phyloP scores from a whole-genome alignment of 1,140 invertebrate genomes.

The Sminthurides bifidus region DNA sequence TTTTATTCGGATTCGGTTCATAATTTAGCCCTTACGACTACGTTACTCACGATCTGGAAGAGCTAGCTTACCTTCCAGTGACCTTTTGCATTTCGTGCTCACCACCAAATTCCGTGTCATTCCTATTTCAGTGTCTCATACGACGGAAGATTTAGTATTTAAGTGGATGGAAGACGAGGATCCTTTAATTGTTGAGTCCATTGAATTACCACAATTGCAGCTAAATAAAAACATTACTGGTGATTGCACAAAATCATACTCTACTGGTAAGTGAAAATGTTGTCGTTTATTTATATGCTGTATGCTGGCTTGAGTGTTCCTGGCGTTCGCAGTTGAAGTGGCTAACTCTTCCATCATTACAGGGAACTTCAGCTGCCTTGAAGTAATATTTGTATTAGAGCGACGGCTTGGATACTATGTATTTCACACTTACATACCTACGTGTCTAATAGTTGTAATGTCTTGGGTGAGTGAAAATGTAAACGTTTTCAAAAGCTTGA shows the following conservation, averaged over 20 bases:
- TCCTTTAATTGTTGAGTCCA: conserved; percentile 76
- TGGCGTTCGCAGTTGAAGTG: too few relatives aligned
- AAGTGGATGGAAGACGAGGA: conserved; percentile 80
- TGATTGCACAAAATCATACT: conserved; percentile 77
- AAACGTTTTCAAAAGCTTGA: background rate
- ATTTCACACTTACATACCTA: conserved; percentile 79
- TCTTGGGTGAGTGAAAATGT: conserved; percentile 7
- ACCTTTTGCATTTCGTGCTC: too few relatives aligned
- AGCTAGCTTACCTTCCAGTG: too few relatives aligned
- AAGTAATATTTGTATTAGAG: conserved; percentile 77
- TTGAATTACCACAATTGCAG: conserved; percentile 72
- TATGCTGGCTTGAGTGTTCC: too few relatives aligned
- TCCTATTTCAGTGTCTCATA: conserved; percentile 60
- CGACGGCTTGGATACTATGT: conserved; percentile 72
- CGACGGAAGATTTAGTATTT: conserved; percentile 79
- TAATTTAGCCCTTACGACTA: too few relatives aligned
- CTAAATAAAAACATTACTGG: conserved; percentile 70
- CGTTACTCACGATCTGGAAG: too few relatives aligned
- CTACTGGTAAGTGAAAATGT: conserved; percentile 49
- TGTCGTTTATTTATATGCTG: too few relatives aligned
- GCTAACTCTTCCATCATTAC: conserved; percentile 33
- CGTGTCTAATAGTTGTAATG: conserved; percentile 60
- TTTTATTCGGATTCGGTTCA: too few relatives aligned
- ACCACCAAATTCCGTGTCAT: conserved; percentile 1
- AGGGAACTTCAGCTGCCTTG: conserved; percentile 79